Evolutionary conservation across 1,140 invertebrate genomes (phyloP).

Genomic region (Bombyx mandarina): DNA sequence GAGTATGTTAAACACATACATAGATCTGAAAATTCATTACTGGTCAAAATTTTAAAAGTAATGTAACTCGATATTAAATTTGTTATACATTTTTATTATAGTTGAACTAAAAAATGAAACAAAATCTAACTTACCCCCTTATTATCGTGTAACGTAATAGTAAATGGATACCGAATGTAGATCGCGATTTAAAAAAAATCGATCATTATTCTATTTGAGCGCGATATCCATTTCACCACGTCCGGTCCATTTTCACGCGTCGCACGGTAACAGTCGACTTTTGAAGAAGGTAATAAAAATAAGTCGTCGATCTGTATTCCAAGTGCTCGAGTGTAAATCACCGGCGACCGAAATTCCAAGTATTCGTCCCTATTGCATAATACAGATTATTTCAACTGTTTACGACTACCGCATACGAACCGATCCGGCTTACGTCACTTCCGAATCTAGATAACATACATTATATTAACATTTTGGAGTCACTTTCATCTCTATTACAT

Average conservation of each 20-base stretch:
- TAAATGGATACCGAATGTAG: no score
- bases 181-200: neutral
- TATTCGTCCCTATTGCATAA: constrained; percentile 25
- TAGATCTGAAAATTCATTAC: neutral
- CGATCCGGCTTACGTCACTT: constrained; percentile 23
- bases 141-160: no score
- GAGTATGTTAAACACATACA: no score
- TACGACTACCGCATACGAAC: constrained; percentile 16
- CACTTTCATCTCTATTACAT: constrained; percentile 10
- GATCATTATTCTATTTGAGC: constrained; percentile 28
- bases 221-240: constrained; percentile 22
- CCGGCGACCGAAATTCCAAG: constrained; percentile 21
- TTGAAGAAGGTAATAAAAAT: constrained; percentile 19
- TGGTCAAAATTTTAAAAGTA: neutral
- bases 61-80: neutral
- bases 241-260: constrained; percentile 17
- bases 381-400: constrained; percentile 31
- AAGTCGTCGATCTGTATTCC: constrained; percentile 29
- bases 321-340: constrained; percentile 9
- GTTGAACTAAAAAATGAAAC: neutral
- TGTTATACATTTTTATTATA: neutral
- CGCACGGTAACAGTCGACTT: constrained; percentile 3
- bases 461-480: neutral
- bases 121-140: no score
- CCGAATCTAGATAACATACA: neutral